Evolutionary conservation across 2,797 vertebrate species (phyloP).

Genomic region (Garrulus glandarius): DNA sequence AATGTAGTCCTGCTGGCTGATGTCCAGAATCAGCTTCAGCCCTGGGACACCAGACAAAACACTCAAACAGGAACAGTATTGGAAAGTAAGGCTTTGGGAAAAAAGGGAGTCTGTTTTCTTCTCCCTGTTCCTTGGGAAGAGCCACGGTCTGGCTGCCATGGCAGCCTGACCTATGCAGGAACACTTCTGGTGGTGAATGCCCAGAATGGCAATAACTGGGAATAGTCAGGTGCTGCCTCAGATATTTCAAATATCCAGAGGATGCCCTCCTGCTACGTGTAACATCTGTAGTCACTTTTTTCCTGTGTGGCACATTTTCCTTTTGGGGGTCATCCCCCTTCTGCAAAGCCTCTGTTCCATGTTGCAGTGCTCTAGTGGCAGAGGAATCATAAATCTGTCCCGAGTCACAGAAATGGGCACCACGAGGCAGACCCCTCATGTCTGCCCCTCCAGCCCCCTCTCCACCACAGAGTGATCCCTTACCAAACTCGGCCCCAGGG

Average conservation of each 20-base stretch:
- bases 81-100: background rate
- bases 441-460: background rate
- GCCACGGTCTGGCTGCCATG: background rate
- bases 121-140: background rate
- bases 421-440: accelerated
- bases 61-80: background rate
- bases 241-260: background rate
- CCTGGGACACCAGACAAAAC: slow-evolving; percentile 51
- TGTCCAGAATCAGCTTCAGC: slow-evolving; percentile 81
- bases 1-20: slow-evolving; percentile 79
- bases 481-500: slow-evolving; percentile 79
- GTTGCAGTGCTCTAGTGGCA: background rate
- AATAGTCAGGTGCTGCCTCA: background rate
- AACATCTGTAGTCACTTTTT: background rate
- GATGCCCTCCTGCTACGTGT: background rate
- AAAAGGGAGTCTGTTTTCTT: background rate
- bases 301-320: background rate
- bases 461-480: accelerated
- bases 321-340: background rate
- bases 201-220: background rate
- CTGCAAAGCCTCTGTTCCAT: background rate
- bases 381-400: too few species aligned
- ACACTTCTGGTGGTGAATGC: accelerated
- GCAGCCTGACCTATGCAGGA: background rate
- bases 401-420: background rate